Base-by-base conservation (phyloP, 2,797 vertebrate genomes). In the Periparus ater region DNA sequence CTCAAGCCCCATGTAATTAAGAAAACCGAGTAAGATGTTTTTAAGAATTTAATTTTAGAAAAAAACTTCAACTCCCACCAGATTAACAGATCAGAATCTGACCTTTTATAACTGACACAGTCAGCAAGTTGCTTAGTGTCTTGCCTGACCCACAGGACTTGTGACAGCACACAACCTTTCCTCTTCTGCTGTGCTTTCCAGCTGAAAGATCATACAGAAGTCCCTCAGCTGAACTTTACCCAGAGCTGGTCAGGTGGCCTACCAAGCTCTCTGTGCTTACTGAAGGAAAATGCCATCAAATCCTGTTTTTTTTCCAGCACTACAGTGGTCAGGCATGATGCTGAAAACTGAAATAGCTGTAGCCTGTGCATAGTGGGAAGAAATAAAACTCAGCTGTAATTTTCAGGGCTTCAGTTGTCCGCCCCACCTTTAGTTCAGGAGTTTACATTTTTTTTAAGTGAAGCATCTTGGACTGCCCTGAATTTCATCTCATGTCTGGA, bases 201-300 rank as follows among this genome's bases (percentile, higher is more conserved):
- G 25, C 30, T 85, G 45, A 66, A 80, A 61, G 57, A 87, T 85
- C 60, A 19, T 5, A 40, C 21, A 44, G 8, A 81, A 79, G 30
- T 47, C 26, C 19, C 53, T 54, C 47, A 65, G 45, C 13, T 74
- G 48, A 91, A 80, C 47, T 44, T 77, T 17, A 47, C 38, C 15
- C 40, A 66, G 30, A 63, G 50, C 13, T 68, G 50, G 6, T 27
- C 61, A 84, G 62, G 34, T 67, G 34, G 32, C 20, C 63, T 36
- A 38, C 40, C 29, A 57, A 84, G n/a, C 34, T 75, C 66, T 8
- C 51, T 80, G 63, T 78, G 71, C 21, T 38, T 29, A 14, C 19
- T 61, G 60, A 45, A 54, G n/a, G 70, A 81, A 96, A 93, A 89
- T n/a, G 61, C 25, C 62, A 89, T 26, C 61, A 85, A 79, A 90